Percentiles rank a stretch among this genome's conserved stretches.
Conservation (phyloP, 2,797 vertebrate species). For the Nannoperca australis region DNA sequence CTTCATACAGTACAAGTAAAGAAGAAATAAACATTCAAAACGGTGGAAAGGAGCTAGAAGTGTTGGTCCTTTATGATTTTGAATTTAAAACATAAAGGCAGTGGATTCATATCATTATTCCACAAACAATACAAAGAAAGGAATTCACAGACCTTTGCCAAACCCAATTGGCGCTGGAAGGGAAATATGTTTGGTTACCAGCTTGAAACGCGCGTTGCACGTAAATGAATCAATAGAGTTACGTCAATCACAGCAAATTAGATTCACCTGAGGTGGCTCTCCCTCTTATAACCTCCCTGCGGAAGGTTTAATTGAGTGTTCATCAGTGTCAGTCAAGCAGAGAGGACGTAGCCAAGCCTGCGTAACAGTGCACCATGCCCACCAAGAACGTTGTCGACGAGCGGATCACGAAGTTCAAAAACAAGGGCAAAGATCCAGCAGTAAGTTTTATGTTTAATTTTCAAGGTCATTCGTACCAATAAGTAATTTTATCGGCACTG, state of each 20-base stretch:
- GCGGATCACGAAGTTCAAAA: slow-evolving; percentile 90
- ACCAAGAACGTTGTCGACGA: slow-evolving; percentile 64
- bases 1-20: no score
- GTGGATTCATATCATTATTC: not conserved
- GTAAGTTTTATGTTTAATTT: slow-evolving; percentile 75
- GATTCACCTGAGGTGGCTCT: slow-evolving; percentile 47
- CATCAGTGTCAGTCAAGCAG: not conserved
- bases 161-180: not conserved
- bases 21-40: not conserved
- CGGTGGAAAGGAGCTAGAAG: not conserved
- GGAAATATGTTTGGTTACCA: not conserved
- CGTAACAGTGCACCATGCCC: slow-evolving; percentile 80
- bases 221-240: not conserved
- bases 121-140: not conserved
- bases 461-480: accelerated
- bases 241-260: slow-evolving; percentile 44
- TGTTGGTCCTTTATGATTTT: not conserved
- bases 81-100: no score
- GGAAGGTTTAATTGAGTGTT: accelerated
- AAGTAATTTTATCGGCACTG: accelerated
- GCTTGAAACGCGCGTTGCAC: slow-evolving; percentile 3
- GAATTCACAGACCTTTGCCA: no score
- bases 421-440: slow-evolving; percentile 88
- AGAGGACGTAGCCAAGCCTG: not conserved
- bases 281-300: slow-evolving; percentile 17